Evolutionary conservation across 2,888 invertebrate species (phyloP), one percentile per base, ranked within the genome.

Genomic region (Sesia apiformis): DNA sequence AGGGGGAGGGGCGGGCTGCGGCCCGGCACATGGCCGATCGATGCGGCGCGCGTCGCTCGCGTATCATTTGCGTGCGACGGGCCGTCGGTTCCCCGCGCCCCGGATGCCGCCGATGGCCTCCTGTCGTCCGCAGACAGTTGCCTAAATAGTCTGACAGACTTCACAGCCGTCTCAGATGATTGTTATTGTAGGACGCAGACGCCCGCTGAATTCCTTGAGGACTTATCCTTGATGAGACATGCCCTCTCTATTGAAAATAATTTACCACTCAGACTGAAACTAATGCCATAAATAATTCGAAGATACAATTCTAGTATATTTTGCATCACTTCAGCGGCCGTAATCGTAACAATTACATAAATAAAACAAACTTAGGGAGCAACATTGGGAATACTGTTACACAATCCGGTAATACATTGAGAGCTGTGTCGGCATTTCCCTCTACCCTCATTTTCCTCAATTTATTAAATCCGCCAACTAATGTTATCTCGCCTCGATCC

Each of bases 41-140:
- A 88, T 88, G 82, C 81, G 78, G 77, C 72, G 74, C 81, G 79
- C 81, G 79, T 72, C 78, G 78, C 72, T 65, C 76, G 64, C 66
- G 81, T 84, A 83, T 84, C 85, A 86, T 86, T 88, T 85, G 86
- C 85, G 83, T 86, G 84, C 82, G 77, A 71, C 75, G 73, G 64
- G 65, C 61, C 67, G 63, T 64, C 61, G 64, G 62, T 64, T 59
- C 68, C 67, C 70, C 72, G 64, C 65, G 67, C 71, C 70, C 71
- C 71, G 64, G 67, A 65, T 62, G 63, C 56, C 60, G 51, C 51
- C 61, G 66, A 70, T 74, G 75, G 72, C 75, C 78, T 74, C 58
- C 42, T 50, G 52, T 69, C 70, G 52, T 56, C 57, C 60, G 55
- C 63, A 62, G 63, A 63, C 62, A 52, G 55, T 58, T 49, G 60